A percentile compares a stretch with the other conserved stretches of the same genome.
Conservation (phyloP, 2,797 vertebrate genomes). For the Sorex maritimensis region DNA sequence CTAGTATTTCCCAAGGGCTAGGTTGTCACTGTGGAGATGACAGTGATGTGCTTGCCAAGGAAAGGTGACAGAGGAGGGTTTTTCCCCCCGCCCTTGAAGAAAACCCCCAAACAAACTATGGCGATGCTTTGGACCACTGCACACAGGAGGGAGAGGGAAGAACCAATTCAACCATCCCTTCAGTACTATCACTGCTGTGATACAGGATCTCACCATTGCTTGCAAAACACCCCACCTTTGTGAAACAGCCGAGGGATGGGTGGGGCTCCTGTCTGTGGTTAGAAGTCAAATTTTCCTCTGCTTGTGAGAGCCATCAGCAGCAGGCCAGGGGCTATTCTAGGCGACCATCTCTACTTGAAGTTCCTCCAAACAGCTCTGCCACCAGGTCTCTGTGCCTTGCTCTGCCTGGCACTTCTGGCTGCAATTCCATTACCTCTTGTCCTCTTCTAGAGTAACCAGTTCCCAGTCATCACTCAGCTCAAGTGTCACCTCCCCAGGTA, state of each 20-base stretch:
- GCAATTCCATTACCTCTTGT: not conserved
- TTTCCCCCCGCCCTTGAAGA: not conserved
- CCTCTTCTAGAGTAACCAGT: not conserved
- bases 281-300: not conserved
- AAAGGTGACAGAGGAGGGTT: conserved; percentile 37
- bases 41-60: conserved; percentile 14
- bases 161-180: not conserved
- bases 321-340: not conserved
- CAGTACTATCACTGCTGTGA: not conserved
- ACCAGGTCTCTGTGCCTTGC: not conserved
- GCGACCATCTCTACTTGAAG: not conserved
- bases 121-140: not conserved
- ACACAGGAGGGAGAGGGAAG: not conserved
- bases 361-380: not conserved
- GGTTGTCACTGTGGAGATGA: not conserved
- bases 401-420: not conserved
- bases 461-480: not conserved
- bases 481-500: not conserved
- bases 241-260: conserved; percentile 32
- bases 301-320: not conserved
- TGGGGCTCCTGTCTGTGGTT: not conserved
- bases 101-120: not conserved
- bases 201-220: not conserved
- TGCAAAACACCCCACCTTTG: not conserved
- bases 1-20: conserved; percentile 46